Evolutionary conservation across 2,888 invertebrate genomes (phyloP).

Genomic region (Hirtodrosophila trivittata): DNA sequence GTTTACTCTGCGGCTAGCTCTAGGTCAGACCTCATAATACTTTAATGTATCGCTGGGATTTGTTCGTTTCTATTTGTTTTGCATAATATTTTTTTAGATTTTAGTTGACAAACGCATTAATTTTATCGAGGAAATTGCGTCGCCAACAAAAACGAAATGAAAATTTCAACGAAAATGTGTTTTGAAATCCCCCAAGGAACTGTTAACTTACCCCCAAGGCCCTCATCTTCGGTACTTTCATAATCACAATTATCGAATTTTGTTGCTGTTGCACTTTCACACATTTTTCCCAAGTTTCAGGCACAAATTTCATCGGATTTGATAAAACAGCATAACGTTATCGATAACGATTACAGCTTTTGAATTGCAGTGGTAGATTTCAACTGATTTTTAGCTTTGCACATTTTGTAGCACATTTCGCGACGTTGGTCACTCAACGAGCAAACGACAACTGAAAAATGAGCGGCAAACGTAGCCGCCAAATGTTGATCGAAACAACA

Average conservation of each 20-base stretch:
- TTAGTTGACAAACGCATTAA: conserved; percentile 36
- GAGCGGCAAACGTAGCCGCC: conserved; percentile 22
- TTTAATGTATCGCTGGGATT: conserved; percentile 31
- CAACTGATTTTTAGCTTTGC: conserved; percentile 19
- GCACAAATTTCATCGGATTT: not conserved
- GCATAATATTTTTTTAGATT: conserved; percentile 49
- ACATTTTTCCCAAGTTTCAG: conserved; percentile 28
- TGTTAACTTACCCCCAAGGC: conserved; percentile 66
- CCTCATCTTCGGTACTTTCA: conserved; percentile 65
- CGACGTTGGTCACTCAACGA: conserved; percentile 37
- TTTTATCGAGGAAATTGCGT: conserved; percentile 44
- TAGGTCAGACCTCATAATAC: conserved; percentile 58
- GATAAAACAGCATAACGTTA: conserved; percentile 18
- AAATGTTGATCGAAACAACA: conserved; percentile 25
- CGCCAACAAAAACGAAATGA: conserved; percentile 16
- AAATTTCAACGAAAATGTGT: conserved; percentile 11
- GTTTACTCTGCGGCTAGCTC: conserved; percentile 48
- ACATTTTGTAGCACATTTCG: conserved; percentile 35
- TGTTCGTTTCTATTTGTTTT: conserved; percentile 42
- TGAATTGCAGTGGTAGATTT: conserved; percentile 1
- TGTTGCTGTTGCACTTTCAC: conserved; percentile 22
- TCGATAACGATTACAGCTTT: conserved; percentile 9
- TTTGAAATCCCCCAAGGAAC: not conserved
- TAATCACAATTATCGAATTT: conserved; percentile 44
- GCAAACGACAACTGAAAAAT: conserved; percentile 38